phyloP scores from a whole-genome alignment of 2,113 vertebrate species.

The Bettongia penicillata region DNA sequence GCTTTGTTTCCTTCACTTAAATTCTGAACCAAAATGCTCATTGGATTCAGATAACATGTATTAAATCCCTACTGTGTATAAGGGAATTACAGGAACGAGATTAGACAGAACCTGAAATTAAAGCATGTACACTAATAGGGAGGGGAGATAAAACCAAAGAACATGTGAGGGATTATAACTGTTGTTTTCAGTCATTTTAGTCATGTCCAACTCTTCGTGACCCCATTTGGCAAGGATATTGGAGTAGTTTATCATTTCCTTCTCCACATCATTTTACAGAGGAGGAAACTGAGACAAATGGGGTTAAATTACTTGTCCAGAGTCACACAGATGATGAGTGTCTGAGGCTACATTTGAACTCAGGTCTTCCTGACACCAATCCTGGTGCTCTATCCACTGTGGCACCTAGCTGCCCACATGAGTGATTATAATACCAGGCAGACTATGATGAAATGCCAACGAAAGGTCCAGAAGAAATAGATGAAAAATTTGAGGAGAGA shows the following conservation, averaged over 20 bases:
- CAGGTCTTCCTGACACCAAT: not conserved
- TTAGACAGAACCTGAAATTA: not conserved
- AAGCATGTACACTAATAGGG: not conserved
- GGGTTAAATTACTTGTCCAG: not conserved
- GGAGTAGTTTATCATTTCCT: too few species aligned
- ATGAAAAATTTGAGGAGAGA: not conserved
- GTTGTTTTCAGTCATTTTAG: not conserved
- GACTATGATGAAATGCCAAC: not conserved
- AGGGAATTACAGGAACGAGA: not conserved
- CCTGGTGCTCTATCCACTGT: not conserved
- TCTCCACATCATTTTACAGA: too few species aligned
- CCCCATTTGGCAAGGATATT: not conserved
- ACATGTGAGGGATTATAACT: not conserved
- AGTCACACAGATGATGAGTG: not conserved
- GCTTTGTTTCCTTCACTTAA: constrained; percentile 16
- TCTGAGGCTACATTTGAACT: not conserved
- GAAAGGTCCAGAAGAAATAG: not conserved
- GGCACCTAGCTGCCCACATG: too few species aligned
- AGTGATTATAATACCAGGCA: not conserved
- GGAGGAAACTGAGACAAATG: not conserved
- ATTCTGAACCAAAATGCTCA: not conserved
- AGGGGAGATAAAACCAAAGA: not conserved
- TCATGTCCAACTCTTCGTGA: not conserved
- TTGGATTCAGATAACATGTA: not conserved
- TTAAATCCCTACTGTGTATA: constrained; percentile 6